A percentile compares a stretch with the other conserved stretches of the same genome.
Conservation (phyloP, 2,797 vertebrate genomes). For the Numenius phaeopus region DNA sequence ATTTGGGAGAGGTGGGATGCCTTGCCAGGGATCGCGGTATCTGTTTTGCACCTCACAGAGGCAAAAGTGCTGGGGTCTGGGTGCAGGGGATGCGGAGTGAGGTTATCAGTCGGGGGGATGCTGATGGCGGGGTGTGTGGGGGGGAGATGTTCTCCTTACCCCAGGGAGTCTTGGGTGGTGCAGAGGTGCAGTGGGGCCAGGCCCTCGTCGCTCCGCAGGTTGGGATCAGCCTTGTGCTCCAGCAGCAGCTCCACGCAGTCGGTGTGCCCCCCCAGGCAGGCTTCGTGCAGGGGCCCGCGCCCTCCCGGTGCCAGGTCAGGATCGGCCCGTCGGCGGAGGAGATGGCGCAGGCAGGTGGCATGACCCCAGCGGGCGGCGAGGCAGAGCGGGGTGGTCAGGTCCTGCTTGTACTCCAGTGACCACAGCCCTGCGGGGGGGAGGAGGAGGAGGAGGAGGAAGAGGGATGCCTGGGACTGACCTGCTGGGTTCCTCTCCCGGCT, state of each 20-base stretch:
- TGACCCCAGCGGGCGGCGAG: slow-evolving; percentile 78
- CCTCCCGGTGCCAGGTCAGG: slow-evolving; percentile 78
- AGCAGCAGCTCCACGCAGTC: slow-evolving; percentile 80
- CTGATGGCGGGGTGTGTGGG: too few species aligned
- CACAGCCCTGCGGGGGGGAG: slow-evolving; percentile 79
- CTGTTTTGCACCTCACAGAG: neutral
- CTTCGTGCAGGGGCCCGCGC: slow-evolving; percentile 77
- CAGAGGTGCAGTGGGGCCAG: slow-evolving; percentile 81
- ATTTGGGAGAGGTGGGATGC: neutral
- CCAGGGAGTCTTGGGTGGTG: slow-evolving; percentile 61
- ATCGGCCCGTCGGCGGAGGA: slow-evolving; percentile 72
- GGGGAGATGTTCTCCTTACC: slow-evolving; percentile 61
- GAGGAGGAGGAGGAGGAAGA: too few species aligned
- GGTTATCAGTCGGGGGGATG: rapidly evolving
- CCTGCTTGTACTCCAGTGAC: slow-evolving; percentile 82
- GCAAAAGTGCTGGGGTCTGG: neutral
- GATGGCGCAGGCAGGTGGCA: slow-evolving; percentile 71
- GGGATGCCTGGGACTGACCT: rapidly evolving
- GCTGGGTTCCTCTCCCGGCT: rapidly evolving
- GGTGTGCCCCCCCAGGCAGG: slow-evolving; percentile 74
- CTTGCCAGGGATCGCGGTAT: rapidly evolving
- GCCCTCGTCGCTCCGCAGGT: slow-evolving; percentile 73
- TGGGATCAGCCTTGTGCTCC: slow-evolving; percentile 77
- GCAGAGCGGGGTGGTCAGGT: slow-evolving; percentile 81
- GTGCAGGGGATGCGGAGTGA: rapidly evolving